Base-by-base conservation (phyloP, 2,797 vertebrate species). In the Margarornis squamiger region DNA sequence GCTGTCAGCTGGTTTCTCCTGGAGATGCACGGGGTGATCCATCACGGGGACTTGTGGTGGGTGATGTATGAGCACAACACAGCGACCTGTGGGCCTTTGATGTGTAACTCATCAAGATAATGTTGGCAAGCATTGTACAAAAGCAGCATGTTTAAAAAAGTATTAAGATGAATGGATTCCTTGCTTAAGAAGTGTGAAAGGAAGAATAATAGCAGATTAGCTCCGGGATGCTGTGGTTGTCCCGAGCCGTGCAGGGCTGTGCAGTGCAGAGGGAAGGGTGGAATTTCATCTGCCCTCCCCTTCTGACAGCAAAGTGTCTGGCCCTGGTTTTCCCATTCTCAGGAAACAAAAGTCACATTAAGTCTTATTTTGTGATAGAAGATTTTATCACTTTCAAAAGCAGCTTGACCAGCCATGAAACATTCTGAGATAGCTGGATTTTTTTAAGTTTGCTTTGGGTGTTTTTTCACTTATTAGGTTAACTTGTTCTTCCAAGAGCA, bases 31-130 rank as follows among this genome's bases (percentile, higher is more conserved):
- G 9, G 90, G 52, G 78, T 72, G 12, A 62, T 93, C 92, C 88
- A 49, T 97, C 95, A 89, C 57, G 1, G 48, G 85, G 85, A 62
- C 67, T 36, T 21, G 74, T 1, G 43, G 84, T 27, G 73, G 68
- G 62, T 91, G 93, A 86, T 94, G 92, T 80, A 88, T 70, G 54
- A 94, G 88, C 58, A 10, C 55, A 51, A 68, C 88, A 22, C 36
- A 36, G n/a, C 20, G 61, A 91, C 92, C 93, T 66, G 52, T 3
- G 71, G 30, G 84, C 71, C 84, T 97, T 95, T 96, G 94, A 96
- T 97, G 77, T 95, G 10, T 90, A 97, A 95, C 96, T 97, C 95
- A 92, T 94, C 93, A 59, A 95, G 96, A 96, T 97, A 96, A 97
- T 94, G 91, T 88, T 91, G 95, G 91, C 88, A 95, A 95, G 94